These are phyloP conservation scores for Salvelinus sp. DNA, from an alignment of 2,113 vertebrate genomes.

Conservation along the genomic window DNA sequence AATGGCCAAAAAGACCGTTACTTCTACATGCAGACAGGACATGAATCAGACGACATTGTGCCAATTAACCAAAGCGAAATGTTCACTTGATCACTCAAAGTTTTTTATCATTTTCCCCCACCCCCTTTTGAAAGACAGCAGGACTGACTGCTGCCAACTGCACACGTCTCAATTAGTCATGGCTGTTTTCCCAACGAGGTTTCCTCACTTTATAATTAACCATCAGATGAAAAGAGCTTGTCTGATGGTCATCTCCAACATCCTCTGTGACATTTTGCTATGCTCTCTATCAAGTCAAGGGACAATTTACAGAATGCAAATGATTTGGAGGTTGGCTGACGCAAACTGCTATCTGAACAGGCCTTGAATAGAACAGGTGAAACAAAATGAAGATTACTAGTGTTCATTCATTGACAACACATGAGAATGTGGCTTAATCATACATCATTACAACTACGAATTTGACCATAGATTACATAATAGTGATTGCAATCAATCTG, in stretches of 20 bases:
- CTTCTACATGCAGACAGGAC: background rate
- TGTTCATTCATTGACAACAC: too few relatives aligned
- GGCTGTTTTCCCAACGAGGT: background rate
- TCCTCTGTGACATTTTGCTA: too few relatives aligned
- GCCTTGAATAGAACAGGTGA: background rate
- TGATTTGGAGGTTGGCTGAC: too few relatives aligned
- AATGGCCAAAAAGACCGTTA: slow-evolving; percentile 15
- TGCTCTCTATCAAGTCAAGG: too few relatives aligned
- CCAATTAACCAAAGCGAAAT: slow-evolving; percentile 4
- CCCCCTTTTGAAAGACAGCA: too few relatives aligned
- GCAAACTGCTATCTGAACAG: background rate
- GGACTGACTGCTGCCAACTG: slow-evolving; percentile 28
- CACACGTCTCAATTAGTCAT: slow-evolving; percentile 36
- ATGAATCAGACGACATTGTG: slow-evolving; percentile 18
- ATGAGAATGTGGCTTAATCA: too few relatives aligned
- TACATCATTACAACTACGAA: too few relatives aligned
- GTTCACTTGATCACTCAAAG: slow-evolving; percentile 11
- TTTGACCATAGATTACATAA: too few relatives aligned
- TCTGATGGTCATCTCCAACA: background rate
- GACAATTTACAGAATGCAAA: too few relatives aligned
- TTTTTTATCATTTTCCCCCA: too few relatives aligned
- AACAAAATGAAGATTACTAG: too few relatives aligned
- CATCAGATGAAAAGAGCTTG: slow-evolving; percentile 21
- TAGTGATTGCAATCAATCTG: too few relatives aligned
- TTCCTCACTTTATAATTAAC: slow-evolving; percentile 41